phyloP scores from a whole-genome alignment of 2,888 invertebrate genomes.

The Caenorhabditis sp. region DNA sequence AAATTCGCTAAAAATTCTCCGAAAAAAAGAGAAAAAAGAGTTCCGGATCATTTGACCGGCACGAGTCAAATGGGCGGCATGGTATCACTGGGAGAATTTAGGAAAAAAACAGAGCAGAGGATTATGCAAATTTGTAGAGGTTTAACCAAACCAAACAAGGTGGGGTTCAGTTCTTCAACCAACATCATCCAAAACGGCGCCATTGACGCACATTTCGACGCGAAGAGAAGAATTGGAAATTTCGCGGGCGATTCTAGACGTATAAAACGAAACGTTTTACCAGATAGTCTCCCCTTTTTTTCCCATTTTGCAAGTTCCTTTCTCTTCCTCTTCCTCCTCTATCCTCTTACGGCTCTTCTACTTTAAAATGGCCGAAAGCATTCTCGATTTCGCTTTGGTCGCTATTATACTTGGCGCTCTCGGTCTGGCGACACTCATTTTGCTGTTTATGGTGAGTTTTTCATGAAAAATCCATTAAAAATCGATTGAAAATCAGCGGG shows the following conservation, averaged over 20 bases:
- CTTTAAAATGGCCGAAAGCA: conserved; percentile 58
- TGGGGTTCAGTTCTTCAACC: conserved; percentile 4
- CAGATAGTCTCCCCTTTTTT: no score
- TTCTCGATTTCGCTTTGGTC: conserved; percentile 53
- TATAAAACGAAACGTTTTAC: conserved; percentile 59
- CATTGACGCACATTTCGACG: conserved; percentile 48
- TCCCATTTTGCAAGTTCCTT: no score
- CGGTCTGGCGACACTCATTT: conserved; percentile 37
- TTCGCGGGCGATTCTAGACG: neutral
- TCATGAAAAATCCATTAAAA: neutral
- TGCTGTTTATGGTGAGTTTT: conserved; percentile 55
- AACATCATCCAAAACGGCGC: conserved; percentile 6
- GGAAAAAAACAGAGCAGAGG: neutral
- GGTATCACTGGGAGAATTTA: no score
- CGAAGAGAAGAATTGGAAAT: conserved; percentile 18
- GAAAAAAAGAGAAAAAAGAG: no score
- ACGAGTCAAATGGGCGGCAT: neutral
- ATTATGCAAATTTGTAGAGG: neutral
- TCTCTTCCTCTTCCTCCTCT: no score
- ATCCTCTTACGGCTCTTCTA: no score
- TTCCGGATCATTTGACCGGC: conserved; percentile 52
- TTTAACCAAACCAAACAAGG: conserved; percentile 21
- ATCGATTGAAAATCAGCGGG: neutral
- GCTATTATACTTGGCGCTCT: conserved; percentile 38
- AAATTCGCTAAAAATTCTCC: no score